Evolutionary conservation across 2,797 vertebrate genomes (phyloP).

Genomic region (Ambastaia sidthimunki): DNA sequence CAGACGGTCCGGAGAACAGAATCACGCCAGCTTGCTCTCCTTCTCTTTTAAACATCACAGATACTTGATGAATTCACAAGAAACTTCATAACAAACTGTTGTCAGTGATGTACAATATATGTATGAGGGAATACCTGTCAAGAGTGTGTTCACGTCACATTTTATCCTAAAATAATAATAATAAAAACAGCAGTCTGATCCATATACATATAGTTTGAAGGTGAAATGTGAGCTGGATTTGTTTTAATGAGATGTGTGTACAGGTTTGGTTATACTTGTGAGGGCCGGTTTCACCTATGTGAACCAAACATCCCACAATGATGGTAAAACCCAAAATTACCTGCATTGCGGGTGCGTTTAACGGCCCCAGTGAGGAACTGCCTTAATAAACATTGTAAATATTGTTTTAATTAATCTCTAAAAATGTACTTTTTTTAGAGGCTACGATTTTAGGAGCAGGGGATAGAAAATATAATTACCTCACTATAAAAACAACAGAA

Average conservation of each 20-base stretch:
- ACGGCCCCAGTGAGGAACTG: not conserved
- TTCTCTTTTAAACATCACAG: constrained; percentile 24
- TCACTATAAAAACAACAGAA: not conserved
- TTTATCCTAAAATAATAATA: no score
- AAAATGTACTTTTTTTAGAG: not conserved
- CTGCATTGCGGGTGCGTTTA: not conserved
- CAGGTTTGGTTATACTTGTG: not conserved
- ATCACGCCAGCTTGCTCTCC: constrained; percentile 62
- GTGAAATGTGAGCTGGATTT: no score
- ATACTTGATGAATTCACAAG: not conserved
- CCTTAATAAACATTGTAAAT: not conserved
- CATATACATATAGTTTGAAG: no score
- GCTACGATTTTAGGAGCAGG: no score
- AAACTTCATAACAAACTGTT: not conserved
- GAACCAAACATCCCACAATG: not conserved
- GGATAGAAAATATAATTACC: no score
- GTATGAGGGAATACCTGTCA: no score
- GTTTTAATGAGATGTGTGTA: not conserved
- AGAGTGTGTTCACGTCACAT: no score
- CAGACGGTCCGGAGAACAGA: constrained; percentile 60
- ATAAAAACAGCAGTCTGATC: no score
- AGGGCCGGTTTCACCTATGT: not conserved
- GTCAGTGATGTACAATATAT: no score
- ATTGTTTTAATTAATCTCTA: not conserved
- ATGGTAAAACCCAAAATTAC: not conserved